phyloP scores from a whole-genome alignment of 2,888 invertebrate species.

The Drosophila algonquin region DNA sequence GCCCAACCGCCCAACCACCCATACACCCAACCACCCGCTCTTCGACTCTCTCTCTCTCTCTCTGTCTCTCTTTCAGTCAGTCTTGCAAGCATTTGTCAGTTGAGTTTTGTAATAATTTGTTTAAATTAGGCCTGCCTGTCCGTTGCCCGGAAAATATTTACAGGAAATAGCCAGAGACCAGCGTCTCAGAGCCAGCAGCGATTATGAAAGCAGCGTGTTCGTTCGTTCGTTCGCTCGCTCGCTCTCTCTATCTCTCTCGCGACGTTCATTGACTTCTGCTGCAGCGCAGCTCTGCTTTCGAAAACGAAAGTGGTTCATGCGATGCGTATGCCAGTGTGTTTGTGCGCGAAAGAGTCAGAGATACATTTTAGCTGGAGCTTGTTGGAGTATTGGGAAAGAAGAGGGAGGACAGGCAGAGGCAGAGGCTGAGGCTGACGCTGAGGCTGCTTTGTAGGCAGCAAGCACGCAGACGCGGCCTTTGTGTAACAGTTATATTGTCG shows the following conservation, averaged over 20 bases:
- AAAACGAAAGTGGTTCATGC: slow-evolving; percentile 75
- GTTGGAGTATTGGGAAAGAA: neutral
- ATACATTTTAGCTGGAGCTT: neutral
- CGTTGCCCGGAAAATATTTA: slow-evolving; percentile 55
- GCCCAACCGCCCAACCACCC: slow-evolving; percentile 26
- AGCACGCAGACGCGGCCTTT: slow-evolving; percentile 61
- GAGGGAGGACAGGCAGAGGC: neutral
- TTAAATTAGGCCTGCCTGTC: slow-evolving; percentile 56
- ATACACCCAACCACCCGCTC: slow-evolving; percentile 21
- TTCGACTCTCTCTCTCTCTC: neutral
- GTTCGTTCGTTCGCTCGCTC: slow-evolving; percentile 14
- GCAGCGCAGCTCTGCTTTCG: slow-evolving; percentile 48
- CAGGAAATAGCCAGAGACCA: slow-evolving; percentile 64
- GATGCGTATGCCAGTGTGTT: slow-evolving; percentile 4
- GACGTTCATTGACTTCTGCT: slow-evolving; percentile 74
- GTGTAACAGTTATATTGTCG: slow-evolving; percentile 55
- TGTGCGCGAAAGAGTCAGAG: slow-evolving; percentile 15
- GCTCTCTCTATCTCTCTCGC: slow-evolving; percentile 31
- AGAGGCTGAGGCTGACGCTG: slow-evolving; percentile 12
- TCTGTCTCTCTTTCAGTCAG: too few relatives aligned
- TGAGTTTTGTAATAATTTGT: slow-evolving; percentile 75
- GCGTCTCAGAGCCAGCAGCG: slow-evolving; percentile 18
- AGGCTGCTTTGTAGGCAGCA: slow-evolving; percentile 55
- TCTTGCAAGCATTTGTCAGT: slow-evolving; percentile 37
- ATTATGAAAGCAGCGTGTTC: slow-evolving; percentile 66